Percentiles rank a stretch among this genome's conserved stretches.
Evolutionary conservation across 2,113 vertebrate species (phyloP).

Genomic region (Pseudonaja textilis): DNA sequence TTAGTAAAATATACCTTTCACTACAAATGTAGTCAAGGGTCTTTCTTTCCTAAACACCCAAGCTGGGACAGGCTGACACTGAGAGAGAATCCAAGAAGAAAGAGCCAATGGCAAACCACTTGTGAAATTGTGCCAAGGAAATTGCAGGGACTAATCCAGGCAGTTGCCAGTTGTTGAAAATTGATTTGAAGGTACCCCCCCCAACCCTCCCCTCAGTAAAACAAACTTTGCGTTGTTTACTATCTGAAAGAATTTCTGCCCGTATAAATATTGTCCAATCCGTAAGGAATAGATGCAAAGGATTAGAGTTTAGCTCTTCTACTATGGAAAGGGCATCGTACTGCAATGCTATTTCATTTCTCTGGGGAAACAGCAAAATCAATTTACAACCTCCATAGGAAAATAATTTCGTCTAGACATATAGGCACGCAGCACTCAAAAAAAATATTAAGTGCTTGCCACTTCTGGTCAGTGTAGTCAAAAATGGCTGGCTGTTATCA

Average conservation of each 20-base stretch:
- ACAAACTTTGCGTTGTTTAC: neutral
- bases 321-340: neutral
- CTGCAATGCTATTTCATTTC: neutral
- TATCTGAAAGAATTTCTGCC: neutral
- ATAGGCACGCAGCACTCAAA: neutral
- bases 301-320: neutral
- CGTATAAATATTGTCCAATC: neutral
- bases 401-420: conserved; percentile 18
- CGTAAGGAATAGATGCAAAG: neutral
- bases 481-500: conserved; percentile 2
- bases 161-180: neutral
- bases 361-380: neutral
- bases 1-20: neutral
- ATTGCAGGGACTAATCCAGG: neutral
- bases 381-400: neutral
- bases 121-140: neutral
- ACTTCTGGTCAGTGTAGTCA: conserved; percentile 8
- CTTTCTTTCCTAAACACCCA: neutral
- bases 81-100: neutral
- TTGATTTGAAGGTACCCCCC: neutral
- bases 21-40: neutral
- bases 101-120: neutral
- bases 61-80: neutral
- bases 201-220: neutral
- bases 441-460: conserved; percentile 2